phyloP scores from a whole-genome alignment of 1,140 invertebrate genomes.

The Diabrotica undecimpunctata region DNA sequence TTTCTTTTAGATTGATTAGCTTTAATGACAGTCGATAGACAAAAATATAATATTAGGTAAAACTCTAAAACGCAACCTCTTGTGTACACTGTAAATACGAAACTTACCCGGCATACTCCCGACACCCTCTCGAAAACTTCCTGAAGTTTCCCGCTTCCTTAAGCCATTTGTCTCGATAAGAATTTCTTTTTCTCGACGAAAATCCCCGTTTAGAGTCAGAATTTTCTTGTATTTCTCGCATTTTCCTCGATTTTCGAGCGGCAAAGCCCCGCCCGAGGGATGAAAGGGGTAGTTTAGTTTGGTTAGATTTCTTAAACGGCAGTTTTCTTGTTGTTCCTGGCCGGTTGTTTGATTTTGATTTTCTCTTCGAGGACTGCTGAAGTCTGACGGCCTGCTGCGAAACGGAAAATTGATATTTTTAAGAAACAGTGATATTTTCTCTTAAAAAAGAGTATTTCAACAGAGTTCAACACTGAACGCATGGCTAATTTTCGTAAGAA shows the following conservation, averaged over 20 bases:
- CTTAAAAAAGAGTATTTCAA: too few species aligned
- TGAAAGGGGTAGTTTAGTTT: constrained; percentile 7
- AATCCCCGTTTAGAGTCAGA: constrained; percentile 15
- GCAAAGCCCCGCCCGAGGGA: neutral
- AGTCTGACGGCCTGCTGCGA: neutral
- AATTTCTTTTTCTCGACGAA: constrained; percentile 16
- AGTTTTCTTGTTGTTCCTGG: constrained; percentile 1
- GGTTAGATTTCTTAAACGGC: constrained; percentile 9
- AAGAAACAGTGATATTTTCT: too few species aligned
- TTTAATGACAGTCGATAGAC: too few species aligned
- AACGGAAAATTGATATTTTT: neutral
- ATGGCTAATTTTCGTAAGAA: too few species aligned
- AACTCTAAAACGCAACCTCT: neutral
- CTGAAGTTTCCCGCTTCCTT: neutral
- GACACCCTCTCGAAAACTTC: neutral
- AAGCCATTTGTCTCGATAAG: constrained; percentile 13
- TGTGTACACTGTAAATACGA: neutral
- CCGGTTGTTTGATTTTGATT: neutral
- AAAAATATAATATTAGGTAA: too few species aligned
- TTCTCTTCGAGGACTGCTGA: neutral
- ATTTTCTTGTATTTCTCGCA: constrained; percentile 11
- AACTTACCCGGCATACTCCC: neutral
- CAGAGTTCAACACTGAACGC: too few species aligned
- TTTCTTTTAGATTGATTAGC: too few species aligned
- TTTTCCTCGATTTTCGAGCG: constrained; percentile 9